Evolutionary conservation across 1,140 invertebrate genomes (phyloP).

Genomic region (Drosophila malerkotliana): DNA sequence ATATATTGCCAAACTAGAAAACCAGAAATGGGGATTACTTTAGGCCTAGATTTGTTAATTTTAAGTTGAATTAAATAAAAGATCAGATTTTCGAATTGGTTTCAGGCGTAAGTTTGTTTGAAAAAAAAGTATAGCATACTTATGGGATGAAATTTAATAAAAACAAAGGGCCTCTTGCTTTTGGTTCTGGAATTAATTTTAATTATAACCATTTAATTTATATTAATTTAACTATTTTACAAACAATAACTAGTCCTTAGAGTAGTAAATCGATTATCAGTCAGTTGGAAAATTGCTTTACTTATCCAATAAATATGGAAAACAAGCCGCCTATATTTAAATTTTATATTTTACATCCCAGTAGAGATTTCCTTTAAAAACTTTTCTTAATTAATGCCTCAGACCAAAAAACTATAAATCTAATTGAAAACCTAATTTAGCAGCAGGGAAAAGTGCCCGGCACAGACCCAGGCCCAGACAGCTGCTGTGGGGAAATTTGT

Average conservation of each 20-base stretch:
- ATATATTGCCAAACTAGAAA: constrained; percentile 35
- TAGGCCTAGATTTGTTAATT: not conserved
- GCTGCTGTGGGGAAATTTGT: constrained; percentile 50
- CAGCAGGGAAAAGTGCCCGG: not conserved
- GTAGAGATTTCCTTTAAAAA: no score
- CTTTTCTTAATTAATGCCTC: not conserved
- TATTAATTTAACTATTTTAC: no score
- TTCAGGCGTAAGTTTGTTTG: not conserved
- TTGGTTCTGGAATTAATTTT: no score
- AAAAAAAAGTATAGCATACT: not conserved
- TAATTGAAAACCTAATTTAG: constrained; percentile 74
- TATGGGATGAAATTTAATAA: not conserved
- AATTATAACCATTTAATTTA: no score
- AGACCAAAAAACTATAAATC: constrained; percentile 66
- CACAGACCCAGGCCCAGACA: not conserved
- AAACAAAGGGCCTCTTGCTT: no score
- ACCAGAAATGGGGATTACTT: not conserved
- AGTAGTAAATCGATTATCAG: not conserved
- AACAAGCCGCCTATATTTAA: not conserved
- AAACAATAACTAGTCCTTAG: no score
- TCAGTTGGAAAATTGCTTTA: not conserved
- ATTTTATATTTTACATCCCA: not conserved
- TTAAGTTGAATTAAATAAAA: not conserved
- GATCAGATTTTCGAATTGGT: no score
- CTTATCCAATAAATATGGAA: not conserved